Conservation (phyloP, 2,113 vertebrate species). For the Jacana jacana region DNA sequence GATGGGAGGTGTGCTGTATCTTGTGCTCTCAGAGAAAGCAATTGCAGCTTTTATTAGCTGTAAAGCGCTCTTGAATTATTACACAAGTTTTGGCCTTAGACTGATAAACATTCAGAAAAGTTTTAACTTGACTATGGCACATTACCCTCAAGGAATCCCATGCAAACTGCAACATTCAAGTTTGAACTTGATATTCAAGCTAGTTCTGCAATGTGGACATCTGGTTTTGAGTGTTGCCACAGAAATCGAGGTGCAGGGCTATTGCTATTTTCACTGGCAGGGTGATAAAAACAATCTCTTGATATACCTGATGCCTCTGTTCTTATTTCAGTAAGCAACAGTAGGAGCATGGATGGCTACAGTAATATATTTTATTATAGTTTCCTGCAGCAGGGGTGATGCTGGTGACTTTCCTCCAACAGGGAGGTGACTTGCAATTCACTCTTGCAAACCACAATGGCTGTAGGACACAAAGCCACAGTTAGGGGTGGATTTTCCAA, state of each 20-base stretch:
- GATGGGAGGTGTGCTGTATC: not conserved
- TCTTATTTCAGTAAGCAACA: not conserved
- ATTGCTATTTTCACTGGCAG: not conserved
- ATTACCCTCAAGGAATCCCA: not conserved
- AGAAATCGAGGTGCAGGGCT: not conserved
- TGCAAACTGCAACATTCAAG: not conserved
- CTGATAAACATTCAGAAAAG: not conserved
- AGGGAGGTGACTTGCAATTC: not conserved
- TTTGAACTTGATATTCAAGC: not conserved
- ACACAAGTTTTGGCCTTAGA: not conserved
- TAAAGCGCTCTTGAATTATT: not conserved
- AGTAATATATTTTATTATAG: not conserved
- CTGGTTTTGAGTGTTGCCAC: not conserved
- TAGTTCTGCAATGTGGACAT: not conserved
- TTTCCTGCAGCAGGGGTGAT: not conserved
- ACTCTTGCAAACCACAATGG: not conserved
- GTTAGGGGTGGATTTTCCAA: not conserved
- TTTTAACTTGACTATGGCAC: not conserved
- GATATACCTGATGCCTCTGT: not conserved
- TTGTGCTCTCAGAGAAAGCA: not conserved
- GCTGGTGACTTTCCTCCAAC: not conserved
- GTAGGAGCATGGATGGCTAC: not conserved
- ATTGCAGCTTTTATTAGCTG: not conserved
- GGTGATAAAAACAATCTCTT: not conserved
- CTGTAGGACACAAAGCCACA: constrained; percentile 29